Percentiles rank a stretch among this genome's conserved stretches.
phyloP scores from a whole-genome alignment of 2,888 invertebrate species.

The Bimastos eiseni region DNA sequence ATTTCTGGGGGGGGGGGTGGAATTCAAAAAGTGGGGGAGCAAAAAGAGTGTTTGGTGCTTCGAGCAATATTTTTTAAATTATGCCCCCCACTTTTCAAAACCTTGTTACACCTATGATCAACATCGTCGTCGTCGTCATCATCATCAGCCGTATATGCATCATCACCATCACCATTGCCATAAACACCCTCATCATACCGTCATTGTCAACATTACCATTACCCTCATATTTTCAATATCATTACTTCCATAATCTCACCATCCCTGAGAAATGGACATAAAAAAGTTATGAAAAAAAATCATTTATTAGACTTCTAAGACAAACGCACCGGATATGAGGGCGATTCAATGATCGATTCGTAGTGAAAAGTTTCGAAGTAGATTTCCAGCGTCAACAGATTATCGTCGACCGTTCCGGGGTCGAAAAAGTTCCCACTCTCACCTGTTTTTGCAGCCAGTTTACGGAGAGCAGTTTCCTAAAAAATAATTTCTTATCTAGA shows the following conservation, averaged over 20 bases:
- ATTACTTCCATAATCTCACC: too few species aligned
- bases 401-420: neutral
- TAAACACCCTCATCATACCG: neutral
- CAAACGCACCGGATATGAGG: conserved; percentile 1
- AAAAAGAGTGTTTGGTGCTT: too few species aligned
- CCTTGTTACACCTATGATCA: too few species aligned
- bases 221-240: neutral
- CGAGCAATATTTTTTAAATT: too few species aligned
- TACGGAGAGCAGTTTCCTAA: neutral
- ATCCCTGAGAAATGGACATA: neutral
- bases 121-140: neutral
- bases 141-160: too few species aligned
- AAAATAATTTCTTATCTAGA: neutral
- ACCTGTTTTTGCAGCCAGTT: neutral
- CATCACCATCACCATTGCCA: neutral
- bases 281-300: neutral
- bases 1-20: too few species aligned
- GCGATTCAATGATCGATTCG: conserved; percentile 15
- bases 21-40: too few species aligned
- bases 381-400: neutral
- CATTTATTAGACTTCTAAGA: neutral
- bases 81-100: too few species aligned
- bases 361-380: neutral
- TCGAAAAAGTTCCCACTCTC: neutral
- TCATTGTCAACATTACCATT: neutral